phyloP scores from a whole-genome alignment of 2,888 invertebrate species.

The Heliconius sara region DNA sequence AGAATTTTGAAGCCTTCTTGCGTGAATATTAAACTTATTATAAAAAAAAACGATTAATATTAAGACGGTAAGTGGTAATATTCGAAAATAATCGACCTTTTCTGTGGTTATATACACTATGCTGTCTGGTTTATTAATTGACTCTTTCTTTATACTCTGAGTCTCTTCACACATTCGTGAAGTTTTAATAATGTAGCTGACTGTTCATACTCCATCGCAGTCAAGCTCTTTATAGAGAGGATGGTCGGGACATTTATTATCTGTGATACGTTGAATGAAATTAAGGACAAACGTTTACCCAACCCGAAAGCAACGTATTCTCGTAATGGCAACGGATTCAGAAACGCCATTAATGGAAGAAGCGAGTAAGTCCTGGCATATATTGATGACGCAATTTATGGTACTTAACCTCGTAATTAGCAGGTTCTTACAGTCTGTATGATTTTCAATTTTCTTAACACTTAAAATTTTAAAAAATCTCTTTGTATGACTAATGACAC shows the following conservation, averaged over 20 bases:
- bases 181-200: conserved; percentile 46
- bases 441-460: background rate
- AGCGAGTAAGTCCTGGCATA: conserved; percentile 40
- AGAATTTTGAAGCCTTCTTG: too few species aligned
- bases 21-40: too few species aligned
- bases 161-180: conserved; percentile 56
- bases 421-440: conserved; percentile 28
- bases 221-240: conserved; percentile 38
- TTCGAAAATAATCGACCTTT: conserved; percentile 68
- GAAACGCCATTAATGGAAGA: conserved; percentile 43
- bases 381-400: conserved; percentile 43
- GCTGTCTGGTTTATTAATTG: conserved; percentile 70
- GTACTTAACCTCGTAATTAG: conserved; percentile 43
- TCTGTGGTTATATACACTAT: conserved; percentile 62
- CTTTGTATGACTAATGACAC: too few species aligned
- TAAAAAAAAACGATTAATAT: too few species aligned
- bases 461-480: too few species aligned
- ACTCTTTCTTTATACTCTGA: conserved; percentile 64
- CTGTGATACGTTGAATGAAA: conserved; percentile 43
- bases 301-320: conserved; percentile 45
- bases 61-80: too few species aligned
- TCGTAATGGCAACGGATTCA: conserved; percentile 40
- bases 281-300: conserved; percentile 43
- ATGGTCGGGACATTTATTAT: conserved; percentile 43
- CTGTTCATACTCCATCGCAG: conserved; percentile 30